A percentile compares a stretch with the other conserved stretches of the same genome.
Conservation (phyloP, 2,888 invertebrate genomes). For the Apeira syringaria region DNA sequence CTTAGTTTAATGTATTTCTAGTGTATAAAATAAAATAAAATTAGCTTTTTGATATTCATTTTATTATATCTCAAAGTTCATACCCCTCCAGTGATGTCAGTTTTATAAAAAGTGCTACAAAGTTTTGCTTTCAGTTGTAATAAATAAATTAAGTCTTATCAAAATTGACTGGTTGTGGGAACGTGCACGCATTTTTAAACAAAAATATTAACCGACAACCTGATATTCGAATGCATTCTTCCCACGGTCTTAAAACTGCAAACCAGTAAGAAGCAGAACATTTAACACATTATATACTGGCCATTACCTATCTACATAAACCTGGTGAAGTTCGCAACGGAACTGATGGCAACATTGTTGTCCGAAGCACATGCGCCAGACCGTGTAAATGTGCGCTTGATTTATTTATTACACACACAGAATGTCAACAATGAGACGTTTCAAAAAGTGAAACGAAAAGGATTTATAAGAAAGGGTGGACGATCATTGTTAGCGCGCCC, state of each 20-base stretch:
- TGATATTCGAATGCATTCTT: conserved; percentile 24
- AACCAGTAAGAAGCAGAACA: conserved; percentile 26
- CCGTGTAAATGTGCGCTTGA: conserved; percentile 73
- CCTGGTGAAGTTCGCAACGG: conserved; percentile 38
- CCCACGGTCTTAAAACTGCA: conserved; percentile 42
- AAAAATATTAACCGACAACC: conserved; percentile 1
- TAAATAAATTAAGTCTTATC: no score
- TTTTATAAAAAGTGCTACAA: no score
- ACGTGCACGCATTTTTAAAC: no score
- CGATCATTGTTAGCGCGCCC: conserved; percentile 64
- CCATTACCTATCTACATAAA: conserved; percentile 41
- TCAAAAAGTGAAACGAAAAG: conserved; percentile 79
- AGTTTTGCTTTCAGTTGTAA: no score
- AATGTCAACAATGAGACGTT: conserved; percentile 75
- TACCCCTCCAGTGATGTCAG: no score
- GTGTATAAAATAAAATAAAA: no score
- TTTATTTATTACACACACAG: conserved; percentile 78
- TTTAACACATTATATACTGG: conserved; percentile 40
- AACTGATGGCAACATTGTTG: conserved; percentile 63
- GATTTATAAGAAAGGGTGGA: conserved; percentile 70
- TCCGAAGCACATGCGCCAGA: conserved; percentile 54
- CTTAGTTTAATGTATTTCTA: no score
- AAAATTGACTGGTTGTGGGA: no score
- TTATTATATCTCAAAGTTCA: no score
- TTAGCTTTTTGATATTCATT: no score